Base-by-base conservation (phyloP, 2,113 vertebrate species). In the Solenodon paradoxus region DNA sequence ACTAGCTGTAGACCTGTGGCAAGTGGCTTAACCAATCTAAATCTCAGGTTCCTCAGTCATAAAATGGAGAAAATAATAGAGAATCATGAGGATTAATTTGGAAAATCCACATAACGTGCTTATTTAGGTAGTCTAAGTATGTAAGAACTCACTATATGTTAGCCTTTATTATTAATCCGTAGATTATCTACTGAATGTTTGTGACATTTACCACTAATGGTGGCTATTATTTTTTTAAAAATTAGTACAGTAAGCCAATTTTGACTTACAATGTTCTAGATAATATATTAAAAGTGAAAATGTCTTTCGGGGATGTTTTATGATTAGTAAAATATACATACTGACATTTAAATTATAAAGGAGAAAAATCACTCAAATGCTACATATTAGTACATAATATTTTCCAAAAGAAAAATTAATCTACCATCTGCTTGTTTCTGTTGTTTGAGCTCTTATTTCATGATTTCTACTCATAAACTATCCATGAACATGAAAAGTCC, bases 401-500 rank as follows among this genome's bases (percentile, higher is more conserved):
- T 80, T 66, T 30, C 20, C 22, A 35, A 78, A 88, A 90, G 30
- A 6, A 71, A n/a, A 20, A 72, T 90, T 61, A 64, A 45, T 57
- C 30, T 82, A 71, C 15, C 22, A 68, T 59, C 30, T 92, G 19
- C 47, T 61, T 84, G 53, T 74, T 88, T 78, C 8, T 72, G 24
- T 38, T 90, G n/a, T 95, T 80, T 85, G 57, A 94, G 57, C 80
- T 80, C 84, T 91, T 72, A 5, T 53, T 92, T 92, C 40, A 66
- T 81, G 30, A 78, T 35, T 5, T 64, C 15, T 85, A 13, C 55
- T 81, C n/a, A 86, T 77, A 63, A 81, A 49, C 15, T 32, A 69
- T 42, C 16, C 81, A 72, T 53, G 81, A 71, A 83, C 92, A 64
- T 40, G n/a, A 57, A 81, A 92, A 82, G 19, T 28, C n/a, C 92